Base-by-base conservation (phyloP, 2,888 invertebrate species). In the Hirtodrosophila cameraria region DNA sequence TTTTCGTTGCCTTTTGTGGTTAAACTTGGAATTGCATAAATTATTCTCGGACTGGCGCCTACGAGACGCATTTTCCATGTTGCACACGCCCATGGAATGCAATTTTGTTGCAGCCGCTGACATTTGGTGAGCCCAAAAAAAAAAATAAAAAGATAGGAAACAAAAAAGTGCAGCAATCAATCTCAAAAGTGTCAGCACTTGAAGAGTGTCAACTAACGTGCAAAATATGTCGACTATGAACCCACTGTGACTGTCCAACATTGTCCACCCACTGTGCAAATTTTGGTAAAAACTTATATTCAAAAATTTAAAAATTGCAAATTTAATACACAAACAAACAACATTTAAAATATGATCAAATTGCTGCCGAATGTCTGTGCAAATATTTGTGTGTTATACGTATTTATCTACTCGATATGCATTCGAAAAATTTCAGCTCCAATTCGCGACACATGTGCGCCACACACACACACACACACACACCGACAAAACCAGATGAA, bases 111-210 rank as follows among this genome's bases (percentile, higher is more conserved):
- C 57, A 39, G 33, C 9, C 48, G 55, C 72, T 73, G 72, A 71
- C 75, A 70, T 60, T 75, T 55, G 43, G 52, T 39, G 52, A 46
- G 35, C 20, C 18, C 15, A 23, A 18, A 9, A 11, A 25, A 12
- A 20, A 28, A 20, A 7, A 25, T 7, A 53, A 30, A 12, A 36
- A 16, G 33, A 42, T 15, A 11, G 33, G 28, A 28, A 39, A 11
- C 7, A 18, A 55, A 45, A 66, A 78, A 76, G 81, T 68, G 74
- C 64, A 57, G 64, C 73, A 67, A 81, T 81, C 81, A 86, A 86
- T 81, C 81, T 84, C 43, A 2, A 33, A 65, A 59, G 65, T 83
- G 84, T 86, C 84, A 67, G 42, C 65, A 73, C 74, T 69, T 41
- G 58, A 61, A 54, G 55, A 63, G 59, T 57, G 73, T 54, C 45